Evolutionary conservation across 1,140 invertebrate species (phyloP).

Genomic region (Telenomus remus): DNA sequence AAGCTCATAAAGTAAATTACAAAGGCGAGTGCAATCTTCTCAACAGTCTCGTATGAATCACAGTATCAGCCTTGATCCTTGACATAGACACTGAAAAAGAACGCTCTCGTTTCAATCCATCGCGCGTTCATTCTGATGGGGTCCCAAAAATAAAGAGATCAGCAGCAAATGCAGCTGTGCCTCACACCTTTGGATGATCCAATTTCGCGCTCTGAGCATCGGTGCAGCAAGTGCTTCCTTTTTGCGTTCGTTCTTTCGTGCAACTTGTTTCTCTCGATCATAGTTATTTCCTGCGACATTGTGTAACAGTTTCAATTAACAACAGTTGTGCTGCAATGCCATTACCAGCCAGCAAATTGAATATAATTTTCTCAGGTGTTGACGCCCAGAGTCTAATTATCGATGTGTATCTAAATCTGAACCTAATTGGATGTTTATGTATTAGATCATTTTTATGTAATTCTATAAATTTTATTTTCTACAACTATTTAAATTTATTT

Average conservation of each 20-base stretch:
- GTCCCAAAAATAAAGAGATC: too few species aligned
- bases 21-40: conserved; percentile 8
- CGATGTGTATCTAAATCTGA: conserved; percentile 2
- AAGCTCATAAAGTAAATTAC: conserved; percentile 4
- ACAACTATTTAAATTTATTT: too few species aligned
- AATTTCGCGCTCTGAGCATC: too few species aligned
- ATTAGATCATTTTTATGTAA: too few species aligned
- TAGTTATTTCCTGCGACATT: conserved; percentile 17
- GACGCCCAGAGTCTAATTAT: conserved; percentile 31
- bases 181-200: too few species aligned
- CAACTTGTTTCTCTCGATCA: neutral
- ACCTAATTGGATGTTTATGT: neutral
- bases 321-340: conserved; percentile 48
- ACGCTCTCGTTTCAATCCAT: conserved; percentile 24
- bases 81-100: conserved; percentile 50
- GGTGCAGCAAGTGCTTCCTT: neutral
- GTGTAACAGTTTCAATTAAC: conserved; percentile 44
- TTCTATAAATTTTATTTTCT: too few species aligned
- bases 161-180: too few species aligned
- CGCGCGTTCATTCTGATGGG: neutral
- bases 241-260: neutral
- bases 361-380: conserved; percentile 41
- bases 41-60: conserved; percentile 26
- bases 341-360: conserved; percentile 50
- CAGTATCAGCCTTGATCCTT: conserved; percentile 23